Evolutionary conservation across 1,140 invertebrate species (phyloP), one percentile per base, ranked within the genome.

Genomic region (Triops longicaudatus): DNA sequence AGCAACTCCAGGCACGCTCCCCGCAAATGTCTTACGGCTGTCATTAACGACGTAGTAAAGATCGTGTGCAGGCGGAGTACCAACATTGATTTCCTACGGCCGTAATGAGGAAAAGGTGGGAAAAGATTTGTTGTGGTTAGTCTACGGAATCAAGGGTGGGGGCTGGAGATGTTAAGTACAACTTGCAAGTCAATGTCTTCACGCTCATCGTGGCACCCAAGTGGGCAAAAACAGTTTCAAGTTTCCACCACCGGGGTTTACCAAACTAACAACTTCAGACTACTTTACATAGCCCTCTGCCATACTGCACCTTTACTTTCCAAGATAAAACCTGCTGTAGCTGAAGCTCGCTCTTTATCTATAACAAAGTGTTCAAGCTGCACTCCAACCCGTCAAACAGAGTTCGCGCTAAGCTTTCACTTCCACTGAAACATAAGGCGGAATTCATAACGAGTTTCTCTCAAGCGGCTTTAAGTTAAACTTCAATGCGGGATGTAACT

Each of bases 161-260:
- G n/a, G n/a, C n/a, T n/a, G n/a, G 31, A 2, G 50, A 63, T 63
- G 50, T 63, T 14, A 63, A 63, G 50, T 22, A 17, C 50, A 17
- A 22, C 22, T 22, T 22, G 14, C 17, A 1, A 14, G 50, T 63
- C 50, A 63, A n/a, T n/a, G n/a, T 63, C 50, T 63, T 63, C 50
- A 63, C 50, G 50, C 50, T 63, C n/a, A n/a, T 17, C 14, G 22
- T 22, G 50, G 50, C 50, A 22, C n/a, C 22, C 11, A 63, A 63
- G 50, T 63, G 50, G 50, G 50, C n/a, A 63, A 63, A 63, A 63
- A 63, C 50, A 63, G n/a, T 63, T 22, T 14, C 50, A 63, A 63
- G 50, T 63, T 63, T 22, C 17, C 50, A n/a, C 17, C 50, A 4
- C 7, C 2, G 50, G 50, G 14, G 17, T 22, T 63, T 63, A 63